These are phyloP conservation scores for Aelia acuminata DNA, from an alignment of 2,888 invertebrate species.

Conservation along the genomic window DNA sequence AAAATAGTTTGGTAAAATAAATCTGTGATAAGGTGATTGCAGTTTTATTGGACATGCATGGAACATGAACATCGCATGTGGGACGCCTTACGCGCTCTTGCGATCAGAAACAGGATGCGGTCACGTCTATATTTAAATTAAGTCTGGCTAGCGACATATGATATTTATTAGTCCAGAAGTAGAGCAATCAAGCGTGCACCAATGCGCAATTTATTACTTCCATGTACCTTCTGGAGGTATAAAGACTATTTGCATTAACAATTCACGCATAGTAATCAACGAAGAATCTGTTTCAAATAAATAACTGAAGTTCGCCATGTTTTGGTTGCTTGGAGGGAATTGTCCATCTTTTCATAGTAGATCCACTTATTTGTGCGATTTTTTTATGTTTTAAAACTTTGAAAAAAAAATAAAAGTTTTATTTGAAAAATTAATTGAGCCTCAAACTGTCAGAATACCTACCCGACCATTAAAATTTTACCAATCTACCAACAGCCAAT, in stretches of 20 bases:
- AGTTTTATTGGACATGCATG: not conserved
- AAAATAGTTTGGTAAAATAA: no score
- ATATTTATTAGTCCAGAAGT: not conserved
- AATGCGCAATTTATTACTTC: not conserved
- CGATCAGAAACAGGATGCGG: not conserved
- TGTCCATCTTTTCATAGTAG: no score
- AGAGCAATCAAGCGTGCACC: not conserved
- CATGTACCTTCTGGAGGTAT: not conserved
- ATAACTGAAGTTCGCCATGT: not conserved
- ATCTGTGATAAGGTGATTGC: no score
- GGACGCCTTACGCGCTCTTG: not conserved
- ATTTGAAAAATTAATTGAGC: no score
- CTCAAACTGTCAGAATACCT: no score
- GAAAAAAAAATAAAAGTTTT: no score
- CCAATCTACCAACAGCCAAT: no score
- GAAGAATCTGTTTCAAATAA: not conserved
- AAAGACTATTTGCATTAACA: not conserved
- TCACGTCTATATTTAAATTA: constrained; percentile 10
- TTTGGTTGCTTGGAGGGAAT: no score
- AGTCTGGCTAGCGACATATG: not conserved
- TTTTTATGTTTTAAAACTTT: no score
- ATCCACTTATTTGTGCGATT: no score
- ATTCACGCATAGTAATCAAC: not conserved
- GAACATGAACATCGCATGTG: not conserved
- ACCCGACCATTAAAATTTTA: no score